Evolutionary conservation across 2,888 invertebrate species (phyloP).

Genomic region (Coecobrya sp.): DNA sequence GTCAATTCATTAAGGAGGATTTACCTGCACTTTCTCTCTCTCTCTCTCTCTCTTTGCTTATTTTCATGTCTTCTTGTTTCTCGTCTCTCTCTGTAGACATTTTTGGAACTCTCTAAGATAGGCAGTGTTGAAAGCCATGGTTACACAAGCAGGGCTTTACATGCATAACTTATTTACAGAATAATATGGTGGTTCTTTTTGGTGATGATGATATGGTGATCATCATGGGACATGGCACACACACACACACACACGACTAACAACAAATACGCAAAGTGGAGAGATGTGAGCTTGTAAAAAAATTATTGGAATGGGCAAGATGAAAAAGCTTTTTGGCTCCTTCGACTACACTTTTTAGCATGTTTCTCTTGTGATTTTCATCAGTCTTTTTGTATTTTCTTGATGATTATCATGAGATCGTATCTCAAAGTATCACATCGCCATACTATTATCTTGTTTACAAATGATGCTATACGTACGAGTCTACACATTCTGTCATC

Average conservation of each 20-base stretch:
- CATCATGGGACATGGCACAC: background rate
- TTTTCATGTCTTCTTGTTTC: conserved; percentile 42
- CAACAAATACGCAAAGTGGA: background rate
- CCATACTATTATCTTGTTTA: background rate
- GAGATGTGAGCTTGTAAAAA: background rate
- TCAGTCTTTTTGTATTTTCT: background rate
- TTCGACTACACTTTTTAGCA: background rate
- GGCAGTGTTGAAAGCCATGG: conserved; percentile 35
- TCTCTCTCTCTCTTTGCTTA: conserved; percentile 52
- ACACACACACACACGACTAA: background rate
- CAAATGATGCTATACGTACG: conserved; percentile 4
- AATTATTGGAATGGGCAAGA: conserved; percentile 43
- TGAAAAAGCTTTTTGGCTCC: conserved; percentile 26
- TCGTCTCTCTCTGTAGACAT: conserved; percentile 28
- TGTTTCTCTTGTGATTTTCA: conserved; percentile 7
- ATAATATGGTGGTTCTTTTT: background rate
- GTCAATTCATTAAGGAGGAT: conserved; percentile 84
- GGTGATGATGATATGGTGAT: background rate
- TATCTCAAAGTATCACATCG: background rate
- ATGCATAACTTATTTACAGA: conserved; percentile 61
- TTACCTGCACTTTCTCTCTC: conserved; percentile 79
- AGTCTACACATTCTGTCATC: background rate
- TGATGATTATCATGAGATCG: background rate
- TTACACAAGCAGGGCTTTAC: conserved; percentile 65
- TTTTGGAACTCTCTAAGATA: background rate